Conservation (phyloP, 2,797 vertebrate genomes). For the Carduelis carduelis region DNA sequence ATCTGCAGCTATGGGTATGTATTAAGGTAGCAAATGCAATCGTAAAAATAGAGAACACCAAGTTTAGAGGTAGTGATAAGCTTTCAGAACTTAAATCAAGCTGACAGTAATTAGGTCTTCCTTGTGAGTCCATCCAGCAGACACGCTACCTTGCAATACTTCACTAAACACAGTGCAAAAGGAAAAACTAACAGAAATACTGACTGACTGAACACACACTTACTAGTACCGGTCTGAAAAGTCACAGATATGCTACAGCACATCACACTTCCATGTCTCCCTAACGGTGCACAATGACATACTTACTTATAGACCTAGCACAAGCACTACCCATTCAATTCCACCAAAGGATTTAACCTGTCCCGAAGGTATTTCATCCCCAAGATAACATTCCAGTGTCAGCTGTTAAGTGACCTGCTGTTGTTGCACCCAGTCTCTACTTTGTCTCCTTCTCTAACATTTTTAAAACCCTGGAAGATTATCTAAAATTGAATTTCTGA, state of each 20-base stretch:
- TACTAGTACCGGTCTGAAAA: not conserved
- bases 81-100: not conserved
- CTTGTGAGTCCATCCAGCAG: not conserved
- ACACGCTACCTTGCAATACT: not conserved
- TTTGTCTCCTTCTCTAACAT: not conserved
- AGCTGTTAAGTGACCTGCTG: not conserved
- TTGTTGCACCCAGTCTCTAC: not conserved
- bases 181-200: not conserved
- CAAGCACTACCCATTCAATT: not conserved
- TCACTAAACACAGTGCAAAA: not conserved
- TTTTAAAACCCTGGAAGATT: not conserved
- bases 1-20: not conserved
- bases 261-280: not conserved
- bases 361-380: not conserved
- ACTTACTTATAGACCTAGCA: no score
- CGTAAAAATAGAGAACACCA: not conserved
- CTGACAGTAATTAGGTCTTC: not conserved
- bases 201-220: not conserved
- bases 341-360: not conserved
- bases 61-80: not conserved
- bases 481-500: not conserved
- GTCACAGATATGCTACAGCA: not conserved
- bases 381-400: not conserved
- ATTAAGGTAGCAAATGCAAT: not conserved
- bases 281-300: fast-evolving